Conservation (phyloP, 2,888 invertebrate genomes). For the Clivina fossor region DNA sequence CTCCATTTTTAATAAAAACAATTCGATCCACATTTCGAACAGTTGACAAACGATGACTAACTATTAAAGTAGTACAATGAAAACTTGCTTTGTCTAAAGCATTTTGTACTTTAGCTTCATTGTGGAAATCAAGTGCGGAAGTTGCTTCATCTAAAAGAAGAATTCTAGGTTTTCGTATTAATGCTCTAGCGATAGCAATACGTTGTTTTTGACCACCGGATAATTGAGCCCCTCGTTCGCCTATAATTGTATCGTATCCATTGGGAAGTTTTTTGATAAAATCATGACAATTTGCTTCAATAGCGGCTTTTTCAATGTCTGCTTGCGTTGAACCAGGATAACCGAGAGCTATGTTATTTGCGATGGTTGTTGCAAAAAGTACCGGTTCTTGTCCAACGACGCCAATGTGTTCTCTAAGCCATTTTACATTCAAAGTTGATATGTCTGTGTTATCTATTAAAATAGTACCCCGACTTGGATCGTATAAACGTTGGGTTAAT, state of each 20-base stretch:
- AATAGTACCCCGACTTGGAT: slow-evolving; percentile 62
- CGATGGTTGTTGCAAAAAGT: slow-evolving; percentile 78
- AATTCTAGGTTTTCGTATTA: slow-evolving; percentile 74
- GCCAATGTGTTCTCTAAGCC: slow-evolving; percentile 76
- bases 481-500: slow-evolving; percentile 73
- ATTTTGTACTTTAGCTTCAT: slow-evolving; percentile 76
- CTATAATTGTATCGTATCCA: slow-evolving; percentile 76
- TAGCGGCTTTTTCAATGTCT: slow-evolving; percentile 70
- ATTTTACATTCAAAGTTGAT: slow-evolving; percentile 68
- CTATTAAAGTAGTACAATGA: slow-evolving; percentile 72
- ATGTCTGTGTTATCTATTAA: slow-evolving; percentile 65
- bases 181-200: slow-evolving; percentile 80
- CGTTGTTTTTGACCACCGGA: slow-evolving; percentile 85
- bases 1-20: slow-evolving; percentile 70
- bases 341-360: slow-evolving; percentile 76
- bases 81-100: slow-evolving; percentile 74
- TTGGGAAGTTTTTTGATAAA: slow-evolving; percentile 74
- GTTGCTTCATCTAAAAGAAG: slow-evolving; percentile 81
- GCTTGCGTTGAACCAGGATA: slow-evolving; percentile 64
- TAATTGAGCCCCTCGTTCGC: slow-evolving; percentile 77
- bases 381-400: slow-evolving; percentile 88
- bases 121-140: slow-evolving; percentile 78
- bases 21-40: slow-evolving; percentile 72
- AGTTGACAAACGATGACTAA: slow-evolving; percentile 73
- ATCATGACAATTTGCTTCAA: slow-evolving; percentile 74